phyloP scores from a whole-genome alignment of 1,140 invertebrate species.

The Bombus picipes region DNA sequence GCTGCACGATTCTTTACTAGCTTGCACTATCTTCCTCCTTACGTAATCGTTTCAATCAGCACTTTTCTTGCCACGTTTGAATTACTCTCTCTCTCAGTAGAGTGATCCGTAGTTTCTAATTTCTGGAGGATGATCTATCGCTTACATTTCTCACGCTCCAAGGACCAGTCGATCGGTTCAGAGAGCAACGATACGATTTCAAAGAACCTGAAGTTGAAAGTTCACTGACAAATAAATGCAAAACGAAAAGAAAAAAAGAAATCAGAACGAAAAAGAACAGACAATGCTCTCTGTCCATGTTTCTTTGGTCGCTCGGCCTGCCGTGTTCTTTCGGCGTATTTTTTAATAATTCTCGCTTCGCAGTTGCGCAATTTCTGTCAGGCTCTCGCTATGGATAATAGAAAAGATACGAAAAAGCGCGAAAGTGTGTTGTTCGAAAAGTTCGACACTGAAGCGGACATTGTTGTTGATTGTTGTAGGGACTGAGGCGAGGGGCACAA shows the following conservation, averaged over 20 bases:
- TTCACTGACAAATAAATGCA: too few species aligned
- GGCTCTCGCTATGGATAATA: slow-evolving; percentile 53
- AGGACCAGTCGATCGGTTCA: slow-evolving; percentile 57
- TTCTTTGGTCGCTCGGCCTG: slow-evolving; percentile 79
- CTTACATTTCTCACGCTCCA: slow-evolving; percentile 42
- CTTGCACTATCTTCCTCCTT: background rate
- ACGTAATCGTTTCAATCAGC: slow-evolving; percentile 4
- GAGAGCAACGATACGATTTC: slow-evolving; percentile 51
- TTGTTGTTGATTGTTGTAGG: slow-evolving; percentile 82
- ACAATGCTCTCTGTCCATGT: slow-evolving; percentile 71
- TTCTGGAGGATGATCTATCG: slow-evolving; percentile 33
- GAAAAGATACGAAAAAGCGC: slow-evolving; percentile 37
- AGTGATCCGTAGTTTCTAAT: slow-evolving; percentile 27
- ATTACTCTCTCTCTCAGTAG: slow-evolving; percentile 5
- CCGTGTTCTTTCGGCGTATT: slow-evolving; percentile 71
- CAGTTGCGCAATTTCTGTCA: slow-evolving; percentile 57
- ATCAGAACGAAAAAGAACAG: background rate
- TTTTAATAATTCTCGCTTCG: slow-evolving; percentile 60
- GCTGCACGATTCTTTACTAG: background rate
- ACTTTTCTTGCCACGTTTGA: background rate
- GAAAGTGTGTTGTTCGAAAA: slow-evolving; percentile 38
- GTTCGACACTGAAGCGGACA: slow-evolving; percentile 76
- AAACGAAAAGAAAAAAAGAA: background rate
- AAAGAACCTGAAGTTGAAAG: background rate
- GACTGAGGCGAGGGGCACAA: slow-evolving; percentile 79